A percentile compares a stretch with the other conserved stretches of the same genome.
These are phyloP conservation scores for Neoaliturus tenellus DNA, from an alignment of 2,888 invertebrate genomes.

Conservation along the genomic window DNA sequence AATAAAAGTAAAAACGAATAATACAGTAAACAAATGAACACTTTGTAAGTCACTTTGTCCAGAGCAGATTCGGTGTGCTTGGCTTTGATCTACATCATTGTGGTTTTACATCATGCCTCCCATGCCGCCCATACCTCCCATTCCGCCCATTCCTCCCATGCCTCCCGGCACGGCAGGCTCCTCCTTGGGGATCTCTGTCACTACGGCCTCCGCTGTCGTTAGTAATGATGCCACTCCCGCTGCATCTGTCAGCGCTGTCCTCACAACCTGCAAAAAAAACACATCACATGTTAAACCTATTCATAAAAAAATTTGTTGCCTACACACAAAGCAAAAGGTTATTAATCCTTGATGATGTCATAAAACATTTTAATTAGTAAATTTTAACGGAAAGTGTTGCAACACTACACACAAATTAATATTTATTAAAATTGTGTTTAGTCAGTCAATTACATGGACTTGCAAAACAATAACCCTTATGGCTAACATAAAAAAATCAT, in stretches of 20 bases:
- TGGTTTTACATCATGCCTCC: conserved; percentile 68
- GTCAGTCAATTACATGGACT: no score
- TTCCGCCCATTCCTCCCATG: conserved; percentile 86
- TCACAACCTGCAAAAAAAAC: conserved; percentile 85
- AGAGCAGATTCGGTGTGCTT: not conserved
- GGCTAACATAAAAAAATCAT: no score
- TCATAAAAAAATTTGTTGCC: no score
- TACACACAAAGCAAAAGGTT: no score
- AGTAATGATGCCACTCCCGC: conserved; percentile 97
- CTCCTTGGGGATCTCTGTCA: conserved; percentile 95
- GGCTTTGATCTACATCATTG: not conserved
- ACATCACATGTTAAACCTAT: no score
- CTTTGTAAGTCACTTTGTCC: conserved; percentile 41
- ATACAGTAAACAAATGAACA: conserved; percentile 24
- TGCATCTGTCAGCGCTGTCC: conserved; percentile 95
- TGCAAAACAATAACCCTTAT: no score
- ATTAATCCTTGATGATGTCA: no score
- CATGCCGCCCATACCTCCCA: conserved; percentile 73
- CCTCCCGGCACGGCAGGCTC: conserved; percentile 86
- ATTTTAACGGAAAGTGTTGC: no score
- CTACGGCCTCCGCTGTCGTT: conserved; percentile 97
- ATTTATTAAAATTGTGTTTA: no score
- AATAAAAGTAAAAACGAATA: not conserved
- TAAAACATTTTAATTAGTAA: no score
- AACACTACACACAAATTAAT: no score